Evolutionary conservation across 2,797 vertebrate genomes (phyloP).

Genomic region (Sus cebifrons): DNA sequence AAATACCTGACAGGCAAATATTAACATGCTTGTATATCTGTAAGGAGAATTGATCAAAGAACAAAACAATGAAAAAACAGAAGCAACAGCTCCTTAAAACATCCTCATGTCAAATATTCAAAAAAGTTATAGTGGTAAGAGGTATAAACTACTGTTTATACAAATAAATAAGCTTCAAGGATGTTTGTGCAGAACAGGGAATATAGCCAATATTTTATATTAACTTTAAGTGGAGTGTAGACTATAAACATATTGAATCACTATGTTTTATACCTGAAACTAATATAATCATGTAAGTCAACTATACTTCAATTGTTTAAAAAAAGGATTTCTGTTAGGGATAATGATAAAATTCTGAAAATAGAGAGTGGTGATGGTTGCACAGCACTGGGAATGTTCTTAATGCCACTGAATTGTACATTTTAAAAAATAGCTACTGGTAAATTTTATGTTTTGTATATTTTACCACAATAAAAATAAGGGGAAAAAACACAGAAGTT

Average conservation of each 20-base stretch:
- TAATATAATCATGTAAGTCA: background rate
- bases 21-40: constrained; percentile 62
- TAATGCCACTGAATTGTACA: background rate
- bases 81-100: background rate
- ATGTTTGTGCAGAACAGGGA: background rate
- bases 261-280: background rate
- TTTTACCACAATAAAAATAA: background rate
- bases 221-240: background rate
- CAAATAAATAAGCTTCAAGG: background rate
- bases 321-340: background rate
- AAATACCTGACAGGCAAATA: constrained; percentile 61
- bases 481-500: background rate
- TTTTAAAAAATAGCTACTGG: background rate
- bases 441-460: background rate
- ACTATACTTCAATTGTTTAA: background rate
- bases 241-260: background rate
- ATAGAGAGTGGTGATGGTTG: background rate
- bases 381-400: background rate
- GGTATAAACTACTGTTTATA: background rate
- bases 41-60: constrained; percentile 46
- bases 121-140: background rate
- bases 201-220: background rate
- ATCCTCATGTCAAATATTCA: background rate
- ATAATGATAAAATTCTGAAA: background rate
- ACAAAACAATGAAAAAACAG: background rate